Percentiles rank a stretch among this genome's conserved stretches.
phyloP scores from a whole-genome alignment of 2,113 vertebrate genomes.

The Amazona vittata region DNA sequence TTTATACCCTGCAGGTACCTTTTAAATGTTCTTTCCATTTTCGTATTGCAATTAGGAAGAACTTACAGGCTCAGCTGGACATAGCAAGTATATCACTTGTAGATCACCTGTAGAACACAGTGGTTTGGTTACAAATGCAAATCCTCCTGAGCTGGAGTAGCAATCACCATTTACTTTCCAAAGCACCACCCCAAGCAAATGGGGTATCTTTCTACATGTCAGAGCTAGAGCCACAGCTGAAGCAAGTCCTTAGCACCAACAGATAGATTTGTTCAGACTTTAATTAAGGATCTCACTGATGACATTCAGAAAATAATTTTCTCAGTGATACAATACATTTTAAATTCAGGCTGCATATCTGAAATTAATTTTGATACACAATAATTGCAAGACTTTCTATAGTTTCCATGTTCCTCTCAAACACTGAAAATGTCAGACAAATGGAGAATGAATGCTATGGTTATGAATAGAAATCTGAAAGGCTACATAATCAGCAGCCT shows the following conservation, averaged over 20 bases:
- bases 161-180: neutral
- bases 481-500: neutral
- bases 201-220: neutral
- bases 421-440: neutral
- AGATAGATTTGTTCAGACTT: neutral
- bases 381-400: neutral
- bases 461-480: neutral
- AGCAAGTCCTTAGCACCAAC: neutral
- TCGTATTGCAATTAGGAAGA: neutral
- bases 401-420: neutral
- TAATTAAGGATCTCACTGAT: neutral
- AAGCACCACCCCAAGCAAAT: neutral
- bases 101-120: neutral
- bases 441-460: neutral
- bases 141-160: neutral
- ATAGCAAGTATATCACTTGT: neutral
- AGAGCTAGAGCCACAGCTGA: neutral
- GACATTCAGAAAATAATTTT: conserved; percentile 8
- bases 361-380: neutral
- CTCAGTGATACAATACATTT: neutral
- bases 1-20: neutral
- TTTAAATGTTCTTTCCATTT: neutral
- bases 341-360: neutral
- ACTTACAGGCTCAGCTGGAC: neutral
- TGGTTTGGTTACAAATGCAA: neutral